Conservation (phyloP, 2,888 invertebrate genomes). For the Ochropleura leucogaster region DNA sequence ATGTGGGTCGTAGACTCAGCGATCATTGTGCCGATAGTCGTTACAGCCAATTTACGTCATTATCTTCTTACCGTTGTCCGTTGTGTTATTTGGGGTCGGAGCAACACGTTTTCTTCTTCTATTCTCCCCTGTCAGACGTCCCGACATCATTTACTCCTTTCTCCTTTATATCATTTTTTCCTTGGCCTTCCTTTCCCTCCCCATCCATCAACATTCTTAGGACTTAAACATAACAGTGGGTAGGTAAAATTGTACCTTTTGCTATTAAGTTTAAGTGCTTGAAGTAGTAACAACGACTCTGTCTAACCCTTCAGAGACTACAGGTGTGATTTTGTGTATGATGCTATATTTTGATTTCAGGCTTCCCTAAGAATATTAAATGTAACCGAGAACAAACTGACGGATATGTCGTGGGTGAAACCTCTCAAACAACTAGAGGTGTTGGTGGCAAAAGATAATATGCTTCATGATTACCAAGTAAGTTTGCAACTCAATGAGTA, state of each 20-base stretch:
- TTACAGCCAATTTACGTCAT: neutral
- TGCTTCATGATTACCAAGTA: slow-evolving; percentile 89
- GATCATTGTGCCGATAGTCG: too few relatives aligned
- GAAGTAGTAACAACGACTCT: neutral
- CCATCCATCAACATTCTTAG: neutral
- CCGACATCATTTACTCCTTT: too few relatives aligned
- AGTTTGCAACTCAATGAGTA: slow-evolving; percentile 2
- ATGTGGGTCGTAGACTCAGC: too few relatives aligned
- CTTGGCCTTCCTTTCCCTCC: too few relatives aligned
- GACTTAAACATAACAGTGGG: neutral
- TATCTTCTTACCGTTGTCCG: too few relatives aligned
- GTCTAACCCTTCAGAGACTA: neutral
- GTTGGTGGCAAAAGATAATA: slow-evolving; percentile 91
- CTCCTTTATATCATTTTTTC: too few relatives aligned
- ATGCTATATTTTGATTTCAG: slow-evolving; percentile 80
- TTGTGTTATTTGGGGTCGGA: too few relatives aligned
- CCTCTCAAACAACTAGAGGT: slow-evolving; percentile 88
- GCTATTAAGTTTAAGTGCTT: neutral
- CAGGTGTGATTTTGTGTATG: neutral
- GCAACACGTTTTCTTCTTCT: too few relatives aligned
- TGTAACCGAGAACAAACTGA: slow-evolving; percentile 92
- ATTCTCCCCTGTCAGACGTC: too few relatives aligned
- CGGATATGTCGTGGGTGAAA: slow-evolving; percentile 88
- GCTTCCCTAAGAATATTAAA: slow-evolving; percentile 90
- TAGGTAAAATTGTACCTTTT: neutral